Evolutionary conservation across 2,797 vertebrate species (phyloP), one percentile per base, ranked within the genome.

Genomic region (Eutrigla gurnardus): DNA sequence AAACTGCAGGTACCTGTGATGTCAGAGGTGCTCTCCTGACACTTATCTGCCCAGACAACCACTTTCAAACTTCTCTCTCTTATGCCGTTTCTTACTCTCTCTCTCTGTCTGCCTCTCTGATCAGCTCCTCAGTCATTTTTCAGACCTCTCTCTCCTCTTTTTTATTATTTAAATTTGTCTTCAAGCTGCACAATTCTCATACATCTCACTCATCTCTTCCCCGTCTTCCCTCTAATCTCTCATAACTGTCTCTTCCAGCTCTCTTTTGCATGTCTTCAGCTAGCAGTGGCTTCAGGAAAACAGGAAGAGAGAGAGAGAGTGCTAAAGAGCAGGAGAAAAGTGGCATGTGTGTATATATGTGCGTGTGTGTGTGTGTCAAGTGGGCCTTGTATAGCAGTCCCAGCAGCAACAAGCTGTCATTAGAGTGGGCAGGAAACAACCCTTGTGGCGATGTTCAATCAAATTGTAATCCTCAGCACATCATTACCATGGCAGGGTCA

Each of bases 401-500:
- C 82, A 75, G 91, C 91, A 91, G 90, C 93, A 93, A 92, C 93
- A 91, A 92, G 91, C 93, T 93, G 92, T 93, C 93, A 93, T 95
- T 94, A 91, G 92, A 94, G 92, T 91, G 89, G 93, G 92, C 92
- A 90, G 90, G 88, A 93, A 93, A 93, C 90, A 91, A 84, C 93
- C 92, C 94, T 95, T 83, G 92, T 92, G 90, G 88, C 88, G 85
- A 11, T 89, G 94, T 91, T 95, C 90, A 88, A 90, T 88, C 91
- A 89, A 90, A 85, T 93, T 96, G 94, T 95, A 94, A 94, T 94
- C 95, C 91, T 71, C 76, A 45, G 73, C 78, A 88, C 88, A 93
- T 93, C 91, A 92, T 94, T 94, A 94, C 91, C 83, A 64, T 86
- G 94, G 89, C 92, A 87, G 86, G 95, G 94, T 95, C 92, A 93